Evolutionary conservation across 1,140 invertebrate genomes (phyloP).

Genomic region (Arctopsyche grandis): DNA sequence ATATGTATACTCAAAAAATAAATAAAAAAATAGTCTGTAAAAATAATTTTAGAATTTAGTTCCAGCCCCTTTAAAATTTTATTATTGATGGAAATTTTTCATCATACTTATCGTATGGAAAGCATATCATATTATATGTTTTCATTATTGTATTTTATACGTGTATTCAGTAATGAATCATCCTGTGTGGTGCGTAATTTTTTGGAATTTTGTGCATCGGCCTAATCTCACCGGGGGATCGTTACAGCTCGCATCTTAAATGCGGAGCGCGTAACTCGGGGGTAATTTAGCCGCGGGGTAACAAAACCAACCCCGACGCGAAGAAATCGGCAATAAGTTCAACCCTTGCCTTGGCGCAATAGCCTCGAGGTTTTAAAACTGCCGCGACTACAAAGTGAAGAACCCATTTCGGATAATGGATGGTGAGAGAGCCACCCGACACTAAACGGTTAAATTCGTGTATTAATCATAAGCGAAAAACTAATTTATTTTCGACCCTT

Average conservation of each 20-base stretch:
- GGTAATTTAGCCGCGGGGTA: slow-evolving; percentile 31
- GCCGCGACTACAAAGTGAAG: slow-evolving; percentile 46
- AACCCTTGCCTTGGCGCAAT: slow-evolving; percentile 51
- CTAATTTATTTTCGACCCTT: not conserved
- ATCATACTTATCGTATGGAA: too few relatives aligned
- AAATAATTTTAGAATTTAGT: too few relatives aligned
- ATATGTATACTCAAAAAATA: too few relatives aligned
- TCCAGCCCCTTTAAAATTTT: too few relatives aligned
- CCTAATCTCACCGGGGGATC: slow-evolving; percentile 25
- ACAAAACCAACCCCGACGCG: slow-evolving; percentile 26
- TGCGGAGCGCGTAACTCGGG: slow-evolving; percentile 49
- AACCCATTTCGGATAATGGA: slow-evolving; percentile 46
- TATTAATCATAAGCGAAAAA: slow-evolving; percentile 29
- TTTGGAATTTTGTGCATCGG: not conserved
- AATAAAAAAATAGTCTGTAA: too few relatives aligned
- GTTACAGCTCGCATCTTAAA: slow-evolving; percentile 48
- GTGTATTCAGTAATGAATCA: not conserved
- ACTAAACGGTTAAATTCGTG: not conserved
- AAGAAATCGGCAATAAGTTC: slow-evolving; percentile 53
- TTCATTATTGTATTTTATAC: too few relatives aligned
- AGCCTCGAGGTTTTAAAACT: slow-evolving; percentile 51
- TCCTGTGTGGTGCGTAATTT: not conserved
- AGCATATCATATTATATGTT: too few relatives aligned
- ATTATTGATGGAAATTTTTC: too few relatives aligned
- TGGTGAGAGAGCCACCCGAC: not conserved